phyloP scores from a whole-genome alignment of 2,113 vertebrate genomes.

The Passer domesticus region DNA sequence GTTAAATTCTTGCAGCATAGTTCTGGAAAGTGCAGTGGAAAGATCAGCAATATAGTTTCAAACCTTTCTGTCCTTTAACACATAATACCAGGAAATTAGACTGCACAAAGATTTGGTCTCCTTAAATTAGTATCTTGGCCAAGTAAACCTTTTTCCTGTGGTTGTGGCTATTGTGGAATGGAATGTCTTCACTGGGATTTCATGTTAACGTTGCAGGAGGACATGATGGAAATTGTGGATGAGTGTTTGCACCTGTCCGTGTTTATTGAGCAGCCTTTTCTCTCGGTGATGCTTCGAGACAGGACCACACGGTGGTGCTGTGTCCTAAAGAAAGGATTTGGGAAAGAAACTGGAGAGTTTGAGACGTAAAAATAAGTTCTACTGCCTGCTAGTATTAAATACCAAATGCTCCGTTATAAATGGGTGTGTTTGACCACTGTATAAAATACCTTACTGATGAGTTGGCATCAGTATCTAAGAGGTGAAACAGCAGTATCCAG shows the following conservation, averaged over 20 bases:
- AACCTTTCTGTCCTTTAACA: background rate
- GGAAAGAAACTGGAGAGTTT: fast-evolving
- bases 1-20: background rate
- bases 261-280: fast-evolving
- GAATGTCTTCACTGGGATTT: background rate
- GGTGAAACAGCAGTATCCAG: background rate
- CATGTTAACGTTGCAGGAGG: fast-evolving
- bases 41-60: background rate
- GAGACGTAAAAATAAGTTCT: background rate
- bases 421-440: background rate
- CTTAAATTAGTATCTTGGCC: background rate
- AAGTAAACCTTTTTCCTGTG: background rate
- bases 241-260: background rate
- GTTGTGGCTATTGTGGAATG: background rate
- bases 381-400: background rate
- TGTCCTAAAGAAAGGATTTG: background rate
- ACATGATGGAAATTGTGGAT: background rate
- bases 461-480: background rate
- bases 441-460: background rate
- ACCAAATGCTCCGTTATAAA: background rate
- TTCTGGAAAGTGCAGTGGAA: background rate
- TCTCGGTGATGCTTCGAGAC: fast-evolving
- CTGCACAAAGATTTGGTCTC: background rate
- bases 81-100: background rate
- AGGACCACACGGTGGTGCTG: background rate